Base-by-base conservation (phyloP, 2,797 vertebrate genomes). In the Cynopterus sphinx region DNA sequence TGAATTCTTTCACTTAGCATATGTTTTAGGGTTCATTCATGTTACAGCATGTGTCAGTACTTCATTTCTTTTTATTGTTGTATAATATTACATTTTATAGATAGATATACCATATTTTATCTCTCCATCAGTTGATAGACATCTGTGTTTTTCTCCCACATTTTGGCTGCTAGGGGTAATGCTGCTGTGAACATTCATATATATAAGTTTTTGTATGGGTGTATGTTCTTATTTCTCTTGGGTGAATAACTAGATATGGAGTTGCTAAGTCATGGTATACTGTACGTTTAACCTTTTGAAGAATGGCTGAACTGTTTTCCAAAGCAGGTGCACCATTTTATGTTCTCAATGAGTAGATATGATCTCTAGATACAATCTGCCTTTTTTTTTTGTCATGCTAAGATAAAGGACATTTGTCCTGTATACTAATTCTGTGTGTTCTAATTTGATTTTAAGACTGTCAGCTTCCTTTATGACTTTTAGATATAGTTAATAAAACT, bases 361-460 rank as follows among this genome's bases (percentile, higher is more conserved):
- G 31, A n/a, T 95, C 12, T 92, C 51, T 92, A 67, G 21, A n/a
- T 93, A 22, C 9, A 70, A 24, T 92, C 33, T 93, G 26, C 31
- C 33, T 70, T 89, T 82, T 81, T 41, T 82, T 78, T 67, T 78
- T 61, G 8, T 65, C 43, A 46, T 89, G 17, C 33, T 75, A 49
- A 16, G 21, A 73, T 82, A 94, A 97, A 94, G 43, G 59, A 36
- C 19, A 55, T 81, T 49, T 95, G 51, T 92, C 17, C 9, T 94
- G 0, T 91, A 4, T 91, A 43, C 31, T 79, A 33, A 95, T 87
- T 96, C 70, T 74, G 2, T 87, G 17, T 43, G 86, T 3, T 77
- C 49, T 85, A 41, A 90, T 89, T 96, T 96, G 19, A 84, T 85
- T 96, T 89, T 83, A 97, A 95, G 61, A 97, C 36, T 96, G 13